phyloP scores from a whole-genome alignment of 30 jellyfish, hydroid and myxozoan genomes.

The Mastigias papua region DNA sequence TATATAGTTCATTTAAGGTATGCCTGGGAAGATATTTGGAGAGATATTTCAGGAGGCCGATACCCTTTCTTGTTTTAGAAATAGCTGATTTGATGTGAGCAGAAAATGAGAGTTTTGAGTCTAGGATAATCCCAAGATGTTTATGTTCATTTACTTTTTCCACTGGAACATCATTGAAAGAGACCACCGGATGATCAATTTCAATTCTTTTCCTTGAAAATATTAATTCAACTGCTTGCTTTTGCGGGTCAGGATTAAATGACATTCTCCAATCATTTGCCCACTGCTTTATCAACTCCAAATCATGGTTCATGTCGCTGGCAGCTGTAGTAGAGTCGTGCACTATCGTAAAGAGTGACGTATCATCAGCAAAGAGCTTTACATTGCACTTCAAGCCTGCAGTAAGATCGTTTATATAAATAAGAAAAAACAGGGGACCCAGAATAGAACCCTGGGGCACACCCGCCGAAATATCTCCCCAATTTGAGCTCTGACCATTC shows the following conservation, averaged over 20 bases:
- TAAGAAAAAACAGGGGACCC: slow-evolving; percentile 63
- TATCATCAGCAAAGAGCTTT: slow-evolving; percentile 66
- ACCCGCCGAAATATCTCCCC: slow-evolving; percentile 57
- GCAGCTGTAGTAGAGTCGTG: slow-evolving; percentile 61
- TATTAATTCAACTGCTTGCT: slow-evolving; percentile 73
- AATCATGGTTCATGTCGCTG: slow-evolving; percentile 42
- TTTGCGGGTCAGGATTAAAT: slow-evolving; percentile 76
- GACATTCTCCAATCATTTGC: slow-evolving; percentile 84
- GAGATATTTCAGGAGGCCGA: slow-evolving; percentile 31
- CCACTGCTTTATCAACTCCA: slow-evolving; percentile 71
- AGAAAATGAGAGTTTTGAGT: slow-evolving; percentile 56
- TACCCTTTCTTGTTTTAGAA: slow-evolving; percentile 52
- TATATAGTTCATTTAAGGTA: slow-evolving; percentile 24
- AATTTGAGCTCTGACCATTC: slow-evolving; percentile 31
- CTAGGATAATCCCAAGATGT: slow-evolving; percentile 71
- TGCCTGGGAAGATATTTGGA: slow-evolving; percentile 47
- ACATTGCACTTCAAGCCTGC: slow-evolving; percentile 48
- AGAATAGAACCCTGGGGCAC: slow-evolving; percentile 61
- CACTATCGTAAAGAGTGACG: slow-evolving; percentile 50
- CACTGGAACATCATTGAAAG: slow-evolving; percentile 58
- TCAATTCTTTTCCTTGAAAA: slow-evolving; percentile 61
- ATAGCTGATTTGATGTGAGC: slow-evolving; percentile 60
- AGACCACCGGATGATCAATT: slow-evolving; percentile 55
- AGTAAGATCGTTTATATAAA: slow-evolving; percentile 37
- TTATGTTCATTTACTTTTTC: slow-evolving; percentile 45